A percentile compares a stretch with the other conserved stretches of the same genome.
phyloP scores from a whole-genome alignment of 2,797 vertebrate genomes.

The Crocidura indochinensis region DNA sequence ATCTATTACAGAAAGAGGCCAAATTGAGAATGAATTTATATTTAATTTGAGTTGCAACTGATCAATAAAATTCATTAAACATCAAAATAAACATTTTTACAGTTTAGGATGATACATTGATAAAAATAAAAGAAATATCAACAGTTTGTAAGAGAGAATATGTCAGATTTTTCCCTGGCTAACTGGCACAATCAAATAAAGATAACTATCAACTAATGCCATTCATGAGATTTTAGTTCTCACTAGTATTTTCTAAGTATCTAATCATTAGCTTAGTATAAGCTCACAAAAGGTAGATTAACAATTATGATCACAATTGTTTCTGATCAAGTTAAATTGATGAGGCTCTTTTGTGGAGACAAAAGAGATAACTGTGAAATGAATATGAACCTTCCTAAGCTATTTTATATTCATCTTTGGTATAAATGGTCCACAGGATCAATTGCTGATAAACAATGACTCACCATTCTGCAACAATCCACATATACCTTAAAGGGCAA shows the following conservation, averaged over 20 bases:
- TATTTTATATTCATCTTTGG: background rate
- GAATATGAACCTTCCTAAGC: conserved; percentile 18
- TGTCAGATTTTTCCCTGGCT: background rate
- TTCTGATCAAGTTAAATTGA: conserved; percentile 30
- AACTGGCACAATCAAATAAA: conserved; percentile 19
- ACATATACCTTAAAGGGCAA: conserved; percentile 61
- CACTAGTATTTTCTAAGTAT: conserved; percentile 52
- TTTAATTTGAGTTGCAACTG: no score
- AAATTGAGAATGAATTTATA: no score
- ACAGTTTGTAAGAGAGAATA: conserved; percentile 51
- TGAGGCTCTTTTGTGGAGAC: background rate
- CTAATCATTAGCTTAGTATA: background rate
- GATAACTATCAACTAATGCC: conserved; percentile 22
- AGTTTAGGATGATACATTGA: no score
- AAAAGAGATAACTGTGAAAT: background rate
- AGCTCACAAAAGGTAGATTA: conserved; percentile 11
- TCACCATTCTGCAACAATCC: conserved; percentile 37
- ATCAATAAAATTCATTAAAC: no score
- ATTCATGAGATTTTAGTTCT: conserved; percentile 54
- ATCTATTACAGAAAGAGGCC: no score
- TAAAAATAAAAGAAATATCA: no score
- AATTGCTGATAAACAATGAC: conserved; percentile 22
- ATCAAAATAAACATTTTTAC: no score
- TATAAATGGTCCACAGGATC: background rate
- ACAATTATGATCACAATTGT: background rate